Evolutionary conservation across 2,888 invertebrate species (phyloP).

Genomic region (Eutolmus rufibarbis): DNA sequence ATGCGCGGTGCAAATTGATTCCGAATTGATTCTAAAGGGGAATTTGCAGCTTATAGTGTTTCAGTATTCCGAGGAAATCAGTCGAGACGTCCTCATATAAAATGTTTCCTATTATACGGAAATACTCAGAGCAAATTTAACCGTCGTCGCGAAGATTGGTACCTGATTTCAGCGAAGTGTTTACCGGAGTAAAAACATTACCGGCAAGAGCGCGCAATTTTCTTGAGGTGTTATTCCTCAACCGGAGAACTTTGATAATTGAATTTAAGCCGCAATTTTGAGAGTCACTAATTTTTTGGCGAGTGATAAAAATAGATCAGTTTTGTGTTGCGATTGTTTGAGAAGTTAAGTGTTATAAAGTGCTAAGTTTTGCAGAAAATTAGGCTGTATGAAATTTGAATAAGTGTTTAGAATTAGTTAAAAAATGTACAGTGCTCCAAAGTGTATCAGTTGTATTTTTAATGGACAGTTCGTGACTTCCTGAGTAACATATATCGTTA

Average conservation of each 20-base stretch:
- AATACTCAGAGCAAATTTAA: background rate
- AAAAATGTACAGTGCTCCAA: background rate
- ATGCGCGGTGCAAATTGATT: background rate
- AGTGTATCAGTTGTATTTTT: background rate
- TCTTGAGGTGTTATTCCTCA: background rate
- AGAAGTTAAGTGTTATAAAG: background rate
- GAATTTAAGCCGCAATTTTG: background rate
- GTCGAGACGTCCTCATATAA: background rate
- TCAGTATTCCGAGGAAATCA: background rate
- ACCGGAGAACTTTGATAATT: background rate
- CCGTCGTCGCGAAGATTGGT: background rate
- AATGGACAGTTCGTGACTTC: background rate
- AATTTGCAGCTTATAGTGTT: background rate
- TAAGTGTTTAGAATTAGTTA: background rate
- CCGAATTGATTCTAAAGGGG: background rate
- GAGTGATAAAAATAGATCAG: background rate
- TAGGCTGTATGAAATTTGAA: background rate
- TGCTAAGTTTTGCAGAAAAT: background rate
- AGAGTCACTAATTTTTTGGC: background rate
- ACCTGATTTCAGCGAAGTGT: background rate
- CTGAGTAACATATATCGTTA: background rate
- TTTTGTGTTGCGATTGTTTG: background rate
- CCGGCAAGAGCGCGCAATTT: background rate
- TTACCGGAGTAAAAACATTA: background rate
- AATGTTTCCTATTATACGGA: background rate